A percentile compares a stretch with the other conserved stretches of the same genome.
Evolutionary conservation across 1,140 invertebrate genomes (phyloP).

Genomic region (Drosophila lacteicornis): DNA sequence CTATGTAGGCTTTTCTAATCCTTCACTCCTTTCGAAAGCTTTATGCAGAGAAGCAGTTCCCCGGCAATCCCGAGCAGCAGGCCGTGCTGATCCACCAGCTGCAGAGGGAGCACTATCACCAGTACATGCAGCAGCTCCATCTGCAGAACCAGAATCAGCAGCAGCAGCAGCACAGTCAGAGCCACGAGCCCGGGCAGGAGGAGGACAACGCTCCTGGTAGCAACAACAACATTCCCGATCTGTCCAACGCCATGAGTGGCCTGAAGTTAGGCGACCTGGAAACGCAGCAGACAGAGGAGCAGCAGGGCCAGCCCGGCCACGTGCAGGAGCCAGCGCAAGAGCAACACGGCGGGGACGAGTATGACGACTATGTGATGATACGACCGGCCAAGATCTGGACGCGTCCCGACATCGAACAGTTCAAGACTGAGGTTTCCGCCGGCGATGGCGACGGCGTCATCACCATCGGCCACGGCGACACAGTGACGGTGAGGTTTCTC

Average conservation of each 20-base stretch:
- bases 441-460: slow-evolving; percentile 96
- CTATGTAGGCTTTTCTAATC: neutral
- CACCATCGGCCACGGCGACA: slow-evolving; percentile 97
- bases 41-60: slow-evolving; percentile 98
- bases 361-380: slow-evolving; percentile 86
- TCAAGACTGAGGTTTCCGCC: slow-evolving; percentile 96
- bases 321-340: slow-evolving; percentile 40
- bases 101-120: slow-evolving; percentile 99
- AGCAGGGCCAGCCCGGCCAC: slow-evolving; percentile 4
- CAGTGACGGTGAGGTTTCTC: slow-evolving; percentile 90
- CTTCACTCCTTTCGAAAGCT: slow-evolving; percentile 62
- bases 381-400: slow-evolving; percentile 98
- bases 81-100: slow-evolving; percentile 95
- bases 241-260: slow-evolving; percentile 57
- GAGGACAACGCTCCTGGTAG: slow-evolving; percentile 18
- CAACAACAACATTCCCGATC: slow-evolving; percentile 49
- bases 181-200: slow-evolving; percentile 10
- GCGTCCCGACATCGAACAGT: slow-evolving; percentile 94
- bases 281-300: slow-evolving; percentile 22
- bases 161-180: slow-evolving; percentile 9
- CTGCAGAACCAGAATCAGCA: slow-evolving; percentile 80
- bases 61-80: slow-evolving; percentile 96
- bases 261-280: slow-evolving; percentile 50
- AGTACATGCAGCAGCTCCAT: slow-evolving; percentile 96
- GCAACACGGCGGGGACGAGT: slow-evolving; percentile 64